Evolutionary conservation across 2,888 invertebrate genomes (phyloP), one percentile per base, ranked within the genome.

Genomic region (Luperina testacea): DNA sequence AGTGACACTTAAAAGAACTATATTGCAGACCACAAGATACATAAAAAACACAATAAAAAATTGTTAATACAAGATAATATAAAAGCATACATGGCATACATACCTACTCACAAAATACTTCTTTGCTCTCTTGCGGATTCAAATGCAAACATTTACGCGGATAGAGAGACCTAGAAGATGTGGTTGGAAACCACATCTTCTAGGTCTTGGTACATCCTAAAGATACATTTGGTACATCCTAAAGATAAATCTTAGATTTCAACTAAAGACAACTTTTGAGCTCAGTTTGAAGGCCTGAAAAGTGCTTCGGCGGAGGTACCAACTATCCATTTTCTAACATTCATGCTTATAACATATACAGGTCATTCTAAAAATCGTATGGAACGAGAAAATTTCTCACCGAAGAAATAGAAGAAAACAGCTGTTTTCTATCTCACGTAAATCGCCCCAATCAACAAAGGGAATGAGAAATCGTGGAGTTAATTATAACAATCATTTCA

Each of bases 371-470:
- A 78, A 83, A 85, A 85, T 32, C 27, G 11, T 24, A 77, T 72
- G 13, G 64, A 74, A 57, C 61, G n/a, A 77, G 68, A 78, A 75
- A 64, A 68, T 59, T 72, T 51, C 71, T 79, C 38, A 71, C 38
- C 13, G 9, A 81, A 61, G 61, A 51, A 69, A 83, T 78, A 61
- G 51, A 67, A 61, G 73, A 73, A 72, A 77, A 70, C 83, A 84
- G 78, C 75, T 82, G 75, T 59, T 70, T 74, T 53, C 61, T 74
- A 82, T 83, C 80, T 65, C 75, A 74, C 71, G 76, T 69, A 79
- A 84, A 86, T 83, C 38, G 80, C 24, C 38, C 72, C 80, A 83
- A 86, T 84, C 87, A 83, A 80, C 65, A 72, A 76, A 65, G 57
- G 63, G 65, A 75, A 86, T 61, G 78, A 78, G 84, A 72, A 83